A percentile compares a stretch with the other conserved stretches of the same genome.
phyloP scores from a whole-genome alignment of 1,140 invertebrate species.

The Diachasma alloeum region DNA sequence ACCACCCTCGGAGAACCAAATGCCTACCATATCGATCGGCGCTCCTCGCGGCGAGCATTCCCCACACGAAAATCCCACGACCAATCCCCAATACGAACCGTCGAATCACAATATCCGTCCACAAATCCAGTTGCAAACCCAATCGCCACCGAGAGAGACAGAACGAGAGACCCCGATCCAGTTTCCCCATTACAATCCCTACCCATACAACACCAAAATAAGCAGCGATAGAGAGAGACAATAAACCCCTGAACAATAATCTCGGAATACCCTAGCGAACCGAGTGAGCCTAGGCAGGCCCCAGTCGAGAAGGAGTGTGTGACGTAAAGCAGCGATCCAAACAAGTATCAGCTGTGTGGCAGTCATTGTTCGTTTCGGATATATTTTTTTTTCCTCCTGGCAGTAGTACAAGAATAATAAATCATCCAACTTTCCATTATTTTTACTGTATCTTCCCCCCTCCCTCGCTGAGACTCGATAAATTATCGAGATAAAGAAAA shows the following conservation, averaged over 20 bases:
- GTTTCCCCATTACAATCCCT: neutral
- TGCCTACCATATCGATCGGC: too few relatives aligned
- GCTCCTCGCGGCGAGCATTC: too few relatives aligned
- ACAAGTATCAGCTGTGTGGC: conserved; percentile 65
- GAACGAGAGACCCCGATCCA: neutral
- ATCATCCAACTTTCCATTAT: neutral
- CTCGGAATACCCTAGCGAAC: conserved; percentile 16
- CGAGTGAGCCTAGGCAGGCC: conserved; percentile 42
- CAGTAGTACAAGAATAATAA: conserved; percentile 45
- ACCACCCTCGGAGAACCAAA: too few relatives aligned
- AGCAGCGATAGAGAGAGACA: neutral
- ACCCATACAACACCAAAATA: neutral
- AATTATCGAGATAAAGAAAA: neutral
- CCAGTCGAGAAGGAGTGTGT: conserved; percentile 46
- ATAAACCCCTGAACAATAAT: neutral
- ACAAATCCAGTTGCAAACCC: neutral
- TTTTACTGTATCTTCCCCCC: neutral
- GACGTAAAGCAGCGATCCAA: conserved; percentile 61
- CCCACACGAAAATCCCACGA: too few relatives aligned
- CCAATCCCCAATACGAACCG: neutral
- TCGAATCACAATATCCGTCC: neutral
- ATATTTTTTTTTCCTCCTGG: conserved; percentile 30
- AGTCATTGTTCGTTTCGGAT: conserved; percentile 57
- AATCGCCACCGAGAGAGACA: neutral
- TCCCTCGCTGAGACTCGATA: neutral